Evolutionary conservation across 1,140 invertebrate genomes (phyloP).

Genomic region (Nasonia vitripennis): DNA sequence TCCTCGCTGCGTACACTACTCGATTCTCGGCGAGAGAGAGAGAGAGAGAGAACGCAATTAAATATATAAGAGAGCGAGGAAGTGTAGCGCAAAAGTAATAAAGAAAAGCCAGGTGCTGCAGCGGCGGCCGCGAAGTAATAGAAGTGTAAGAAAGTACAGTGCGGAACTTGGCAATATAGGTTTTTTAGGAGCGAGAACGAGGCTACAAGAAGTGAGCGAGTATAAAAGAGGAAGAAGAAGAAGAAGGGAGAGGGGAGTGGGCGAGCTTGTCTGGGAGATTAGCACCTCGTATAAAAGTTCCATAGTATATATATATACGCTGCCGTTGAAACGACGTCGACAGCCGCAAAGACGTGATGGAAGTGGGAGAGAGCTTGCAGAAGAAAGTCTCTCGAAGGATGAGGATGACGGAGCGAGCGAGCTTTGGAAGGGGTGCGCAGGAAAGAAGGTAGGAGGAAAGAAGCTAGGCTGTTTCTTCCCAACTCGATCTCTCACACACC

Average conservation of each 20-base stretch:
- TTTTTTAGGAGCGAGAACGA: constrained; percentile 27
- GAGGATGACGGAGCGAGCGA: constrained; percentile 29
- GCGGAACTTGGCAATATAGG: constrained; percentile 20
- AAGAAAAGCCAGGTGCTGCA: not conserved
- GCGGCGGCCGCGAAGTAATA: not conserved
- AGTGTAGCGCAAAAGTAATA: not conserved
- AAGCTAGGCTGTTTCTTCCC: constrained; percentile 53
- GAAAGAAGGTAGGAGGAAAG: constrained; percentile 49
- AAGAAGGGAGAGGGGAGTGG: constrained; percentile 54
- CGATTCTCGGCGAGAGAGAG: not conserved
- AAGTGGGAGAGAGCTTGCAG: constrained; percentile 17
- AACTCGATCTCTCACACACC: constrained; percentile 14
- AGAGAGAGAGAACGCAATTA: not conserved
- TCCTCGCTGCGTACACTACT: not conserved
- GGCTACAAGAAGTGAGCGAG: not conserved
- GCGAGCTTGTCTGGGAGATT: constrained; percentile 73
- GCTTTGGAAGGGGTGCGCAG: constrained; percentile 6
- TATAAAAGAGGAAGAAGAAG: constrained; percentile 12
- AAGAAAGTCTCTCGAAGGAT: constrained; percentile 37
- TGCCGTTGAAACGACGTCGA: not conserved
- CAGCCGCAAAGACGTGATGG: constrained; percentile 47
- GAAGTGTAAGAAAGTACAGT: constrained; percentile 1
- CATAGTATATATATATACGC: constrained; percentile 54
- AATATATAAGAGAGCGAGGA: not conserved
- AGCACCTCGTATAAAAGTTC: constrained; percentile 74